Percentiles rank a stretch among this genome's conserved stretches.
Evolutionary conservation across 2,113 vertebrate genomes (phyloP).

Genomic region (Leptosomus discolor): DNA sequence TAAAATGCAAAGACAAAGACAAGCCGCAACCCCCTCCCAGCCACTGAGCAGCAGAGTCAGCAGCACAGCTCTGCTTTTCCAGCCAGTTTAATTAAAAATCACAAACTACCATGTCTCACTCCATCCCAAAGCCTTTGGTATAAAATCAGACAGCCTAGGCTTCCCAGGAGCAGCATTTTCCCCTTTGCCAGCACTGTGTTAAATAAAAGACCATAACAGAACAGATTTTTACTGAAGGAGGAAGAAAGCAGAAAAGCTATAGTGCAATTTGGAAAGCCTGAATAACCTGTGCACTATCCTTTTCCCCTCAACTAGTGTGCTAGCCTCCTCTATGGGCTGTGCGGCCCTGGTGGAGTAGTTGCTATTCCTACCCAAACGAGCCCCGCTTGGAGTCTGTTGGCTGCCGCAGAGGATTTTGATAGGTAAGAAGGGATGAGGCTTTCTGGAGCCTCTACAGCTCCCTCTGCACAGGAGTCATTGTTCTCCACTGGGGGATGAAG

Average conservation of each 20-base stretch:
- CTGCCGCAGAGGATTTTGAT: background rate
- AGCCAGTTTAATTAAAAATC: conserved; percentile 28
- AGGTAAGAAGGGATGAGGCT: background rate
- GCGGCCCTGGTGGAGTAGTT: background rate
- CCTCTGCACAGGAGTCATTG: background rate
- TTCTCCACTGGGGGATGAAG: background rate
- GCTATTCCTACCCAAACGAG: background rate
- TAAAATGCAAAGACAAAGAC: background rate
- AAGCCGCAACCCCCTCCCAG: background rate
- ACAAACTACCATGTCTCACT: background rate
- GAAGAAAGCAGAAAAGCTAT: background rate
- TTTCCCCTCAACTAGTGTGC: background rate
- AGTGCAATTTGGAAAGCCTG: background rate
- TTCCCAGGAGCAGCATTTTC: background rate
- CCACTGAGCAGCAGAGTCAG: background rate
- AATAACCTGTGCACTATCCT: background rate
- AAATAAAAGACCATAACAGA: background rate
- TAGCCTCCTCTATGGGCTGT: background rate
- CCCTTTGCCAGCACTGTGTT: background rate
- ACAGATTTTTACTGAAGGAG: background rate
- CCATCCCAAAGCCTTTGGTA: background rate
- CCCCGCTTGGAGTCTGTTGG: background rate
- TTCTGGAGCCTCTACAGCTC: background rate
- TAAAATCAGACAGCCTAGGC: background rate
- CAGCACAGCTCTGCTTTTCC: background rate